Evolutionary conservation across 1,140 invertebrate genomes (phyloP), one percentile per base, ranked within the genome.

Genomic region (Ruditapes philippinarum): DNA sequence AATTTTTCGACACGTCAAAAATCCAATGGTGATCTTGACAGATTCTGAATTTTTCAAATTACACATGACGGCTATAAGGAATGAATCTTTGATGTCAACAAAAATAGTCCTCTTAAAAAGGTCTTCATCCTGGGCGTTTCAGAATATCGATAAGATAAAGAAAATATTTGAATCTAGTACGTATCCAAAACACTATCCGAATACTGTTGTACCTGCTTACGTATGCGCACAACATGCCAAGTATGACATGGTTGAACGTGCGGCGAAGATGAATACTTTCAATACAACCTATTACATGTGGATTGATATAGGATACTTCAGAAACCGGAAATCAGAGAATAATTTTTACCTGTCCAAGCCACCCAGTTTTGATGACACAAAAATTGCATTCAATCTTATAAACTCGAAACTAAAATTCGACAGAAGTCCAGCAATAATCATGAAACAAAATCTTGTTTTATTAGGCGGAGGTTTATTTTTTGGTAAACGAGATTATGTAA

Each of bases 281-380:
- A 60, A 68, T 2, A 90, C 91, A 2, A 73, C 81, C 40, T 91
- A 91, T 73, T 91, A 89, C 60, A 91, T 91, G 31, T 94, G 93
- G 93, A 17, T 94, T 12, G 93, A 94, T 79, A 68, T 93, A 17
- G 93, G 93, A 4, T 93, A 92, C 81, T 94, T 93, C 54, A 85
- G 92, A 22, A 90, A 93, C 36, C 70, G 93, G 7, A 49, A 87
- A 9, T 38, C 73, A 31, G 80, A 89, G 0, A 60, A 78, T 31
- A 33, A n/a, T 17, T 93, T 95, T 83, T 57, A 40, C 25, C 28
- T 95, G 31, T 45, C 49, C 5, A 36, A 88, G 31, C 93, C 93
- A 11, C 40, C 33, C 14, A 70, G 83, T 54, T 90, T 91, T 82
- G 88, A 93, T 68, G 70, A 89, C 22, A 76, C 31, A 12, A 91